Evolutionary conservation across 2,888 invertebrate species (phyloP).

Genomic region (Andrena hattorfiana): DNA sequence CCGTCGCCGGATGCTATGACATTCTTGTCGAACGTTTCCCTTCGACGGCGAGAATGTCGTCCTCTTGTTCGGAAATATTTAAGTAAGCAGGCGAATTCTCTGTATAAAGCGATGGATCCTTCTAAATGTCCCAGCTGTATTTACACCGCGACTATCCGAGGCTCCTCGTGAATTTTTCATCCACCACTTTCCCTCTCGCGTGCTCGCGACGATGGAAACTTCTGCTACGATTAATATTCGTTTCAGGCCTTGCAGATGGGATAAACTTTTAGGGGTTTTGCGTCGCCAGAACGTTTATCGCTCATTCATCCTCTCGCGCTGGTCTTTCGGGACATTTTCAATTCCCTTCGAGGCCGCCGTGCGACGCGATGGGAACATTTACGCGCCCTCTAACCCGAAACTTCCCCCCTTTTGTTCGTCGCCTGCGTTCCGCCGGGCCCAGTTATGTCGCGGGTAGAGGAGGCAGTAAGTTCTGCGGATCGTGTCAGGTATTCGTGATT

Average conservation of each 20-base stretch:
- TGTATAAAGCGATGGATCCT: background rate
- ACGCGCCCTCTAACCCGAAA: background rate
- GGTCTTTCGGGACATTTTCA: background rate
- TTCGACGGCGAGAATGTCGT: background rate
- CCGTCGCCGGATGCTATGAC: background rate
- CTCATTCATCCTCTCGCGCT: background rate
- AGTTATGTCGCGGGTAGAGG: background rate
- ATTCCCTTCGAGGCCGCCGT: background rate
- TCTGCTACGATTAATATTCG: background rate
- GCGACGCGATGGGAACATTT: background rate
- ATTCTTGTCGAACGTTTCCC: slow-evolving; percentile 24
- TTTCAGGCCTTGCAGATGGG: background rate
- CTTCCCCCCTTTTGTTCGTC: too few relatives aligned
- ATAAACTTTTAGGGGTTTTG: background rate
- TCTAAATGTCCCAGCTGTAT: background rate
- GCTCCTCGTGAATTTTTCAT: background rate
- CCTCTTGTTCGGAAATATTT: slow-evolving; percentile 38
- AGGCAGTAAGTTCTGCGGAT: background rate
- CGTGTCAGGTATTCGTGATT: background rate
- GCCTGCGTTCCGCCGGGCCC: background rate
- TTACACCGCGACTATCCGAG: background rate
- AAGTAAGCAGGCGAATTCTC: slow-evolving; percentile 21
- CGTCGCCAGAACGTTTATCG: background rate
- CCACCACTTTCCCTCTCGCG: background rate
- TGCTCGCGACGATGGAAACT: background rate